phyloP scores from a whole-genome alignment of 2,797 vertebrate genomes.

The Smutsia gigantea region DNA sequence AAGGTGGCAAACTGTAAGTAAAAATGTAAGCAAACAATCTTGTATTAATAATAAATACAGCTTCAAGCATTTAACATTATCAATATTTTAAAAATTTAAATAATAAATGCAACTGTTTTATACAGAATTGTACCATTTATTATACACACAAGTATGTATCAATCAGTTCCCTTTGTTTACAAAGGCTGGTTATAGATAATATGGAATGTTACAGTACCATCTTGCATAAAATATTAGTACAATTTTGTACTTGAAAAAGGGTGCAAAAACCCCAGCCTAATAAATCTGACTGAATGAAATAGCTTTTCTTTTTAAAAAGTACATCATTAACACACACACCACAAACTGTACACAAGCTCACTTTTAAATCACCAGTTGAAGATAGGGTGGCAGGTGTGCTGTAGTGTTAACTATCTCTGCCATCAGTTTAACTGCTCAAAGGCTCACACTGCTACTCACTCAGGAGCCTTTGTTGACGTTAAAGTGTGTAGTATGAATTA shows the following conservation, averaged over 20 bases:
- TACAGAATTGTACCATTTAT: constrained; percentile 98
- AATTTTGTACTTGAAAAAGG: constrained; percentile 93
- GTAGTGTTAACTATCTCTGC: constrained; percentile 85
- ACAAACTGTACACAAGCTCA: constrained; percentile 94
- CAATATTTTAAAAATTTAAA: constrained; percentile 87
- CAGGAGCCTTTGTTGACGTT: constrained; percentile 81
- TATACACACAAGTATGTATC: constrained; percentile 92
- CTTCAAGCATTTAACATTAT: constrained; percentile 86
- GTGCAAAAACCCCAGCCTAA: constrained; percentile 90
- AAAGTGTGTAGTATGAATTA: constrained; percentile 80
- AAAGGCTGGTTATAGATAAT: constrained; percentile 95
- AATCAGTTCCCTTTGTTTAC: constrained; percentile 93
- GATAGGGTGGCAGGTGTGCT: constrained; percentile 88
- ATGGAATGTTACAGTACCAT: constrained; percentile 99
- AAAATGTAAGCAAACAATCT: constrained; percentile 87
- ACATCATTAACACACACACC: constrained; percentile 93
- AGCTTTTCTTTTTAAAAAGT: constrained; percentile 86
- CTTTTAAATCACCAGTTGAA: constrained; percentile 90
- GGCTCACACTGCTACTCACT: constrained; percentile 86
- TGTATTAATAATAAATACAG: constrained; percentile 87
- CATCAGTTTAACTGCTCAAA: constrained; percentile 85
- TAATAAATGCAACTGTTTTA: constrained; percentile 91
- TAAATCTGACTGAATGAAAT: constrained; percentile 89
- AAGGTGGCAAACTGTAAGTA: constrained; percentile 85
- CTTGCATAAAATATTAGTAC: constrained; percentile 96